These are phyloP conservation scores for Salvator merianae DNA, from an alignment of 2,113 vertebrate genomes.

Conservation along the genomic window DNA sequence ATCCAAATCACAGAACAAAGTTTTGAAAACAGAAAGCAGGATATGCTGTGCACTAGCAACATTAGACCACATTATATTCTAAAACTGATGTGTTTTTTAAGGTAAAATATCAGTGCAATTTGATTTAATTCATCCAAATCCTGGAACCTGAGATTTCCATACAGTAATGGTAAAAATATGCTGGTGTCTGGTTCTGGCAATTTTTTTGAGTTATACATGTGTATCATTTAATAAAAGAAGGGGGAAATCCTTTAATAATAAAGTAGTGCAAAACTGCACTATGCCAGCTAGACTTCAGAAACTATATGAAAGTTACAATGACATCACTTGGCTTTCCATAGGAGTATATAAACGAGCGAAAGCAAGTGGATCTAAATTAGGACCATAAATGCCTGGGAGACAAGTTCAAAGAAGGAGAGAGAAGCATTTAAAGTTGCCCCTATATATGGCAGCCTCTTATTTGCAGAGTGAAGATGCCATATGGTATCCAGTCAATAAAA, in stretches of 20 bases:
- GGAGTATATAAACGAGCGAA: background rate
- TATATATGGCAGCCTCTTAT: conserved; percentile 11
- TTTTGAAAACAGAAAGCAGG: conserved; percentile 8
- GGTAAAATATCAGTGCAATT: background rate
- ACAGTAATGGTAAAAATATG: conserved; percentile 37
- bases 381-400: background rate
- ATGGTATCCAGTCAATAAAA: conserved; percentile 8
- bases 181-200: conserved; percentile 21
- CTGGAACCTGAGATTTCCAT: background rate
- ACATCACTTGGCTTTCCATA: conserved; percentile 22
- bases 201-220: conserved; percentile 16
- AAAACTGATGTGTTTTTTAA: background rate
- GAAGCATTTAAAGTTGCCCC: background rate
- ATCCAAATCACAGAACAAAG: background rate
- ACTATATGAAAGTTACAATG: conserved; percentile 27
- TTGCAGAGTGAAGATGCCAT: background rate
- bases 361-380: conserved; percentile 1
- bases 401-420: background rate
- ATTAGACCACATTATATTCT: conserved; percentile 14
- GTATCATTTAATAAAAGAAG: conserved; percentile 17
- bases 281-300: background rate
- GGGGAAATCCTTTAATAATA: conserved; percentile 16
- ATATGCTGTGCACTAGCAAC: background rate
- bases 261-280: conserved; percentile 8
- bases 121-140: conserved; percentile 22